Evolutionary conservation across 2,888 invertebrate species (phyloP).

Genomic region (Harpalus rubripes): DNA sequence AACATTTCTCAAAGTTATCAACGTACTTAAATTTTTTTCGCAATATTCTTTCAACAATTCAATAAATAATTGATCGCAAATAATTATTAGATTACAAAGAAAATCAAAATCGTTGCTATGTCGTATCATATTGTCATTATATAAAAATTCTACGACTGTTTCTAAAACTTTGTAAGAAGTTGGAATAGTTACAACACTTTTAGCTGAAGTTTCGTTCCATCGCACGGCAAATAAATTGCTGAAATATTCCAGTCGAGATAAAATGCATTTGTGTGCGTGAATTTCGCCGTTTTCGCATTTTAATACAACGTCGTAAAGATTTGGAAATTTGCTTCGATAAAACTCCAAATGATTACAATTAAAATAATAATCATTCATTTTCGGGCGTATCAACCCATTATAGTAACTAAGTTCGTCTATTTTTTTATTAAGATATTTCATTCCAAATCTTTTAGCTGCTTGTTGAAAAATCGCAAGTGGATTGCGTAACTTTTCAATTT

Average conservation of each 20-base stretch:
- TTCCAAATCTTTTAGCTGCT: conserved; percentile 79
- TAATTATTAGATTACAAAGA: conserved; percentile 85
- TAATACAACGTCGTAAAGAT: conserved; percentile 75
- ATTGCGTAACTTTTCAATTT: conserved; percentile 75
- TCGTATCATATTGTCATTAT: conserved; percentile 84
- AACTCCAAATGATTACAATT: conserved; percentile 62
- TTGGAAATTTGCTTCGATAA: conserved; percentile 70
- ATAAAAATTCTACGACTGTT: conserved; percentile 87
- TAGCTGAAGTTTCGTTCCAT: conserved; percentile 83
- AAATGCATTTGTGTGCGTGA: conserved; percentile 89
- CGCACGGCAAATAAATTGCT: conserved; percentile 89
- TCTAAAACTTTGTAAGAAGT: conserved; percentile 82
- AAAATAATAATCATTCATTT: conserved; percentile 67
- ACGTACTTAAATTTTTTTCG: conserved; percentile 83
- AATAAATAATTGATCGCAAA: conserved; percentile 90
- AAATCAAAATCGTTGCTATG: conserved; percentile 84
- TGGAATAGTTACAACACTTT: conserved; percentile 80
- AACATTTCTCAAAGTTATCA: conserved; percentile 87
- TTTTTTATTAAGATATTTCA: conserved; percentile 78
- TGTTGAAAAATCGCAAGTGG: conserved; percentile 81
- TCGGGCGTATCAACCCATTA: conserved; percentile 68
- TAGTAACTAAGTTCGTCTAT: conserved; percentile 77
- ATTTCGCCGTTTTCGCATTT: conserved; percentile 76
- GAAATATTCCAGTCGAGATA: conserved; percentile 92
- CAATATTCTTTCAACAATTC: conserved; percentile 85